These are phyloP conservation scores for Azemiops feae DNA, from an alignment of 2,113 vertebrate species.

Conservation along the genomic window DNA sequence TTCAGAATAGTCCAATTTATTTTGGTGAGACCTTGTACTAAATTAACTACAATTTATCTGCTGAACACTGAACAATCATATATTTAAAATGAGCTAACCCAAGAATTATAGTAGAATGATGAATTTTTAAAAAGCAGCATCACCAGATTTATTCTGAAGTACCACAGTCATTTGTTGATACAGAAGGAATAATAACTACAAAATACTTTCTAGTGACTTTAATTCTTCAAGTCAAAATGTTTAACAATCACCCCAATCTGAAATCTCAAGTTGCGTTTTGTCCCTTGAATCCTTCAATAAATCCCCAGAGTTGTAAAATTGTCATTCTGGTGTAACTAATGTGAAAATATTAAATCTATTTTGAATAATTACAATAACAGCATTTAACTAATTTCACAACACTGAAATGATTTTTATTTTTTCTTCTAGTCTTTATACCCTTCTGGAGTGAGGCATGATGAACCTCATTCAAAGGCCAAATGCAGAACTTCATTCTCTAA, in stretches of 20 bases:
- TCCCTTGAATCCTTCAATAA: not conserved
- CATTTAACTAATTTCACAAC: not conserved
- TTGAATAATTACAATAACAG: not conserved
- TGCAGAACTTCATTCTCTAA: not conserved
- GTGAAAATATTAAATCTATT: not conserved
- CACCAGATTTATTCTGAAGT: not conserved
- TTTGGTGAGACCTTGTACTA: not conserved
- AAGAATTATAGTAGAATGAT: not conserved
- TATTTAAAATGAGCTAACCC: not conserved
- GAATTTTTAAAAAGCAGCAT: not conserved
- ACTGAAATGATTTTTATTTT: not conserved
- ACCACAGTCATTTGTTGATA: not conserved
- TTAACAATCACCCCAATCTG: not conserved
- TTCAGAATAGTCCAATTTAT: not conserved
- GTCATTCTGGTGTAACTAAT: not conserved
- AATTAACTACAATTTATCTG: not conserved
- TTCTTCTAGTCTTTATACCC: not conserved
- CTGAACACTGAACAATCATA: not conserved
- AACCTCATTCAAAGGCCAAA: not conserved
- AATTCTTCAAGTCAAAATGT: not conserved
- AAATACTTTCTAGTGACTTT: not conserved
- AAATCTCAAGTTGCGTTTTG: not conserved
- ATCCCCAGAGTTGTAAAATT: not conserved
- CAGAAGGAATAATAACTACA: not conserved
- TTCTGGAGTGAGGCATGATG: not conserved